Base-by-base conservation (phyloP, 1,140 invertebrate species). In the Drosophila persimilis region DNA sequence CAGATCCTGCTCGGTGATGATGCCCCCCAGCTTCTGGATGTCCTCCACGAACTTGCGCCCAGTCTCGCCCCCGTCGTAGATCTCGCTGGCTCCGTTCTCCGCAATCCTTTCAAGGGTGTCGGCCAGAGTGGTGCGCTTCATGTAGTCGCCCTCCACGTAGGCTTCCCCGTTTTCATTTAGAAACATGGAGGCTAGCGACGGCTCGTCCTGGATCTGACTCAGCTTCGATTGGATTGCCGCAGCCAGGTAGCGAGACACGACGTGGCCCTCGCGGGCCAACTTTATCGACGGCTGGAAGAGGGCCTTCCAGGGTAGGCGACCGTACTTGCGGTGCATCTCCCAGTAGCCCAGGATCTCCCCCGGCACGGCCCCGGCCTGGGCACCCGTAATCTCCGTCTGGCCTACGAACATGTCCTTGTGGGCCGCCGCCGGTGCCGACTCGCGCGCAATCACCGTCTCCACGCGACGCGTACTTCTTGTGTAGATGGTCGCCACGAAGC, bases 321-420 rank as follows among this genome's bases (percentile, higher is more conserved):
- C 95, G 74, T 95, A 98, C 80, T 92, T 93, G 52, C 94, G 90
- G 90, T 98, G 95, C 4, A 97, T 94, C 56, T 94, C 94, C 94
- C 95, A 95, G 89, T 97, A 98, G 2, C 98, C 98, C 65, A 93
- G 92, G 0, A 99, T 88, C 92, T 99, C 98, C 6, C 97, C 98
- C 0, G 98, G 98, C 7, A 99, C 96, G 0, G 95, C 98, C 2
- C 98, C 94, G 0, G 98, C 93, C 59, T 95, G 84, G 0, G 95
- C 95, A 26, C 89, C 89, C 6, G 89, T 89, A 0, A 90, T 54
- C 39, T 51, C 47, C 0, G 74, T 60, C 62, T 92, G 81, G 9
- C 92, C 92, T 7, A 93, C 83, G 90, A 93, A 98, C 95, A 98
- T 97, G 53, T 95, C 92, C 57, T 92, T 90, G 48, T 92, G 92